These are phyloP conservation scores for Rhinophrynus dorsalis DNA, from an alignment of 2,797 vertebrate genomes.

Conservation along the genomic window DNA sequence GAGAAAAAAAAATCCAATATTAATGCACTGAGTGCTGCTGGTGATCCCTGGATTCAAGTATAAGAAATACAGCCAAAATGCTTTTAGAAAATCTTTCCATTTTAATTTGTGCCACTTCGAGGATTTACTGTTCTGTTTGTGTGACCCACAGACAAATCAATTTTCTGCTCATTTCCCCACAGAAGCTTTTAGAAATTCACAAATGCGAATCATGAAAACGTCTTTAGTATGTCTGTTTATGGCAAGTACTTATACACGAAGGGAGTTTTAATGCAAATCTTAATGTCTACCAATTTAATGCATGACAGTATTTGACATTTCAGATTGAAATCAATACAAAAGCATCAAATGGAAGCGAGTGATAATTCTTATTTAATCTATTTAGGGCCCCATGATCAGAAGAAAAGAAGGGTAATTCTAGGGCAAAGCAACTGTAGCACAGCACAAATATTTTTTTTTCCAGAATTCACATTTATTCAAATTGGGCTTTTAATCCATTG, in stretches of 20 bases:
- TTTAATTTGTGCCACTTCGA: conserved; percentile 8
- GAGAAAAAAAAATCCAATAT: no score
- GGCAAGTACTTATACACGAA: conserved; percentile 15
- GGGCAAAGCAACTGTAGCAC: no score
- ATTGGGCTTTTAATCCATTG: no score
- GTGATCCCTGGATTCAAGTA: neutral
- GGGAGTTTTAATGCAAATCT: conserved; percentile 27
- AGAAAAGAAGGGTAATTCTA: no score
- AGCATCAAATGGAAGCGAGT: conserved; percentile 24
- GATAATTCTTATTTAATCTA: neutral
- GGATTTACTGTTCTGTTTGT: conserved; percentile 11
- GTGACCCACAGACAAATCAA: conserved; percentile 29
- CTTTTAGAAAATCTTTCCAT: neutral
- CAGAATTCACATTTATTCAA: no score
- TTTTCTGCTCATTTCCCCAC: conserved; percentile 9
- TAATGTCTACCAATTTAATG: conserved; percentile 33
- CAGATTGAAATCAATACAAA: conserved; percentile 29
- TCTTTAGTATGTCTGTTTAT: neutral
- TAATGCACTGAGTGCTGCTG: neutral
- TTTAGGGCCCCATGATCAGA: no score
- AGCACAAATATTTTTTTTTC: no score
- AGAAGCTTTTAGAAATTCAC: conserved; percentile 12
- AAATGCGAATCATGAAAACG: neutral
- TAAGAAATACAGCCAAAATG: neutral
- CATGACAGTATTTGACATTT: conserved; percentile 17